Evolutionary conservation across 2,888 invertebrate species (phyloP).

Genomic region (Plagodis dolabraria): DNA sequence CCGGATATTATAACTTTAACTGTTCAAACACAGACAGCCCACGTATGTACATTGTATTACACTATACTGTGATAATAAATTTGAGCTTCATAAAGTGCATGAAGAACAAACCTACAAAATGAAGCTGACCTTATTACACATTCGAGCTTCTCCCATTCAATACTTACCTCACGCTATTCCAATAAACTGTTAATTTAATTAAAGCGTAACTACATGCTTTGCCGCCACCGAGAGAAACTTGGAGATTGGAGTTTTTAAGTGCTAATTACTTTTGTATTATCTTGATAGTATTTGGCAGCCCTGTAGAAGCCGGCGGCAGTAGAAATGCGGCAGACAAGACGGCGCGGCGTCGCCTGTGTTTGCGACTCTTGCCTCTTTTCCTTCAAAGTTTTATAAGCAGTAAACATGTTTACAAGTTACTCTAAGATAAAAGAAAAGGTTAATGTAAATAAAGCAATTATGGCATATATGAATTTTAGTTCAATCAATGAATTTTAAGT

Average conservation of each 20-base stretch:
- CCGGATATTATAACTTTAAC: too few species aligned
- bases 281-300: conserved; percentile 41
- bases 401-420: conserved; percentile 67
- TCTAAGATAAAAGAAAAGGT: background rate
- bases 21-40: too few species aligned
- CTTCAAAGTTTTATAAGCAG: conserved; percentile 61
- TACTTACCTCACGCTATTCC: conserved; percentile 10
- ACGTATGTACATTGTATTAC: too few species aligned
- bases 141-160: conserved; percentile 16
- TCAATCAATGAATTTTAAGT: too few species aligned
- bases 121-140: conserved; percentile 7
- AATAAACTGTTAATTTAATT: conserved; percentile 31
- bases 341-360: conserved; percentile 58
- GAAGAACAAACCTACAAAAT: conserved; percentile 16
- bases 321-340: conserved; percentile 43
- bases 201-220: conserved; percentile 28
- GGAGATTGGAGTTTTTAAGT: conserved; percentile 33
- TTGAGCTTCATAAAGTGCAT: background rate
- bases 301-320: conserved; percentile 38
- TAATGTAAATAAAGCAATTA: background rate
- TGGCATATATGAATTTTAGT: too few species aligned
- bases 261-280: conserved; percentile 36
- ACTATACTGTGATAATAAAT: background rate
- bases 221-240: conserved; percentile 23
- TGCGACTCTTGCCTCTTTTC: conserved; percentile 54